These are phyloP conservation scores for Drosophila murphyi DNA, from an alignment of 1,140 invertebrate genomes.

Conservation along the genomic window DNA sequence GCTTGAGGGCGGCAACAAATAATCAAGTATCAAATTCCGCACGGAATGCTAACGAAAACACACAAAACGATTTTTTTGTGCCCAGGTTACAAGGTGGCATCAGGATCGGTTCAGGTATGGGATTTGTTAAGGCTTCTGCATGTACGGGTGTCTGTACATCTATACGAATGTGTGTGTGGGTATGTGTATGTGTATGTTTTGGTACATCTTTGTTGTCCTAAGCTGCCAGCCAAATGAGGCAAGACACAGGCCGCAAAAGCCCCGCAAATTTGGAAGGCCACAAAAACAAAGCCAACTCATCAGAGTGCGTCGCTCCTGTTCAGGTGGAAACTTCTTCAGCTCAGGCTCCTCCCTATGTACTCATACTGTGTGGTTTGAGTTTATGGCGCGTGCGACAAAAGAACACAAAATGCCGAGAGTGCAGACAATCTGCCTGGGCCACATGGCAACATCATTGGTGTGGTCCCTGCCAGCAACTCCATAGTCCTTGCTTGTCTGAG, in stretches of 20 bases:
- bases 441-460: slow-evolving; percentile 58
- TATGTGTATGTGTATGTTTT: background rate
- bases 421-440: slow-evolving; percentile 38
- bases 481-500: slow-evolving; percentile 58
- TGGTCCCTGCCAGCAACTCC: background rate
- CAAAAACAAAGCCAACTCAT: slow-evolving; percentile 52
- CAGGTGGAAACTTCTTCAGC: slow-evolving; percentile 18
- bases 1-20: slow-evolving; percentile 81
- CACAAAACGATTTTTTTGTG: slow-evolving; percentile 67
- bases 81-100: slow-evolving; percentile 46
- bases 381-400: slow-evolving; percentile 73
- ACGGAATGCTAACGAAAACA: slow-evolving; percentile 79
- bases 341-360: background rate
- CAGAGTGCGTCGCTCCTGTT: slow-evolving; percentile 32
- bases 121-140: slow-evolving; percentile 31
- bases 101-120: slow-evolving; percentile 9
- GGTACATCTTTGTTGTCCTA: slow-evolving; percentile 30
- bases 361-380: slow-evolving; percentile 31
- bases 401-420: slow-evolving; percentile 60
- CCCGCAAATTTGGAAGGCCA: slow-evolving; percentile 43
- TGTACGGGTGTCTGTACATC: background rate
- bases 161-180: background rate
- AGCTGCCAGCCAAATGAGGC: slow-evolving; percentile 73
- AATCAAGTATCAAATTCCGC: slow-evolving; percentile 82
- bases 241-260: slow-evolving; percentile 41